Evolutionary conservation across 2,888 invertebrate genomes (phyloP).

Genomic region (Augochlorella aurata): DNA sequence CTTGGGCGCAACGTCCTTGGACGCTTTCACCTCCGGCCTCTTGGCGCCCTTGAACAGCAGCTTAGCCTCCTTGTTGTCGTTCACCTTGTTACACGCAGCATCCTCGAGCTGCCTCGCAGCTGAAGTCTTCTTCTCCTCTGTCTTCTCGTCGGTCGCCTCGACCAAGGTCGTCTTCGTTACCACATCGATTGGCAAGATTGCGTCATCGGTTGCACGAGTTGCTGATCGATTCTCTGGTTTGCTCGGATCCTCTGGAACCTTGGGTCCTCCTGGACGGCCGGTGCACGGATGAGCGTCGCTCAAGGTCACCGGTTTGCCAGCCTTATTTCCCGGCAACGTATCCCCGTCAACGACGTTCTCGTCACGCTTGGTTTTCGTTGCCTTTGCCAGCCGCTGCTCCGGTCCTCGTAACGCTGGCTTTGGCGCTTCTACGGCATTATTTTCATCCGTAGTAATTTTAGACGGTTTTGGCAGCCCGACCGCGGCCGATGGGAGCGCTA

Average conservation of each 20-base stretch:
- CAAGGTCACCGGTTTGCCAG: constrained; percentile 57
- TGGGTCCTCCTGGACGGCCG: background rate
- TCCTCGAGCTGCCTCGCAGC: background rate
- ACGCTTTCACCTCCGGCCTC: no score
- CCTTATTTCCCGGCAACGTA: constrained; percentile 54
- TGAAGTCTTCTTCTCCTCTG: background rate
- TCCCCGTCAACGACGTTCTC: constrained; percentile 30
- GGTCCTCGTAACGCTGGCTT: constrained; percentile 62
- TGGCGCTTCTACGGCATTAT: constrained; percentile 72
- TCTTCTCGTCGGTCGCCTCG: constrained; percentile 5
- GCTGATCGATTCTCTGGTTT: background rate
- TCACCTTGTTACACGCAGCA: constrained; percentile 7
- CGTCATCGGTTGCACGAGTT: background rate
- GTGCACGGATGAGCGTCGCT: background rate
- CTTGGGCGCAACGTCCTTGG: background rate
- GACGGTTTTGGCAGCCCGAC: constrained; percentile 71
- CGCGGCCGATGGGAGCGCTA: constrained; percentile 33
- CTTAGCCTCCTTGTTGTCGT: background rate
- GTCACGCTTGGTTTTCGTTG: constrained; percentile 46
- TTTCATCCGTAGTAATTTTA: constrained; percentile 73
- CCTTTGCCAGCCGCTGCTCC: constrained; percentile 57
- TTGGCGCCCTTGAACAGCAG: no score
- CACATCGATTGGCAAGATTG: background rate
- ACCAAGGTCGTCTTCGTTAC: constrained; percentile 40
- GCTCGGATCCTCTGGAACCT: no score